phyloP scores from a whole-genome alignment of 2,888 invertebrate genomes.

The Eulithis testata region DNA sequence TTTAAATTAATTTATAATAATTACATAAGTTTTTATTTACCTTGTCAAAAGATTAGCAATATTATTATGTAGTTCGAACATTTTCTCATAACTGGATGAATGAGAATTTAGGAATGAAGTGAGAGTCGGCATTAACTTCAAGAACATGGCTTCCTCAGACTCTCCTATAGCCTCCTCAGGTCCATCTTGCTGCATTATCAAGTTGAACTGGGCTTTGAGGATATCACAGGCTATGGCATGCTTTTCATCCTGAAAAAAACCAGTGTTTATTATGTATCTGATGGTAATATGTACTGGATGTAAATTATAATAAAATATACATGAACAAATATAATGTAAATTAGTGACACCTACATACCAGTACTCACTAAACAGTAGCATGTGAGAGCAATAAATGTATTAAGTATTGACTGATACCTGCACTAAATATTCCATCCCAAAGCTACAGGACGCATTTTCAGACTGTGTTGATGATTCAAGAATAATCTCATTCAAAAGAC shows the following conservation, averaged over 20 bases:
- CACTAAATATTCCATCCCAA: slow-evolving; percentile 52
- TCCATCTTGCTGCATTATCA: slow-evolving; percentile 83
- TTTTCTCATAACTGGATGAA: slow-evolving; percentile 83
- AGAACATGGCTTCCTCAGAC: slow-evolving; percentile 89
- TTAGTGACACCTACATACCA: too few species aligned
- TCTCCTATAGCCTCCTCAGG: slow-evolving; percentile 77
- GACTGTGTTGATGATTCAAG: slow-evolving; percentile 62
- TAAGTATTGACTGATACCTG: slow-evolving; percentile 48
- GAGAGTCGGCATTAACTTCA: slow-evolving; percentile 89
- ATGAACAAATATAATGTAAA: too few species aligned
- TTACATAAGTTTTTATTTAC: slow-evolving; percentile 44
- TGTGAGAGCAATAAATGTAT: too few species aligned
- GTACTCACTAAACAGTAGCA: too few species aligned
- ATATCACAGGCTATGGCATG: slow-evolving; percentile 89
- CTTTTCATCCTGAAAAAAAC: slow-evolving; percentile 78
- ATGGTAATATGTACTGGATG: too few species aligned
- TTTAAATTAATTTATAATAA: too few species aligned
- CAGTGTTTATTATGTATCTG: background rate
- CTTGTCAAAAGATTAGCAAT: slow-evolving; percentile 92
- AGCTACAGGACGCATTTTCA: slow-evolving; percentile 53
- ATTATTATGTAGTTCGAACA: slow-evolving; percentile 90
- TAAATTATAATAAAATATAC: too few species aligned
- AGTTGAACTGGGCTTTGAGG: slow-evolving; percentile 91
- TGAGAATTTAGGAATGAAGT: slow-evolving; percentile 87
- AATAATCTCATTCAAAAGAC: slow-evolving; percentile 87